A percentile compares a stretch with the other conserved stretches of the same genome.
Evolutionary conservation across 2,888 invertebrate species (phyloP).

Genomic region (Peribatodes rhomboidaria): DNA sequence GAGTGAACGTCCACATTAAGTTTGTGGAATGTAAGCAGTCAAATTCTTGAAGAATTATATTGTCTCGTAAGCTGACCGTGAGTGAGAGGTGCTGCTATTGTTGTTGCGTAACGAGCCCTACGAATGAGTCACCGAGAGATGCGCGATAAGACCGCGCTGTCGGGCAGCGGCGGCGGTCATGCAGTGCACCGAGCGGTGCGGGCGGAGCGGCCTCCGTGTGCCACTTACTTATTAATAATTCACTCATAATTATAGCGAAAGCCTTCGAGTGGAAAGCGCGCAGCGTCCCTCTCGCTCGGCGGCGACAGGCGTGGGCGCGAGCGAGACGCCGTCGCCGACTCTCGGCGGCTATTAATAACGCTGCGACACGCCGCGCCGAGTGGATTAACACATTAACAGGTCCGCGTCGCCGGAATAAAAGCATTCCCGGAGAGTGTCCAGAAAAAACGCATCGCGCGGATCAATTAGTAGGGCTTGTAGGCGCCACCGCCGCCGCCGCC

Average conservation of each 20-base stretch:
- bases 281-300: slow-evolving; percentile 44
- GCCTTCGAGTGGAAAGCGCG: slow-evolving; percentile 42
- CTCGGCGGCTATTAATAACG: slow-evolving; percentile 78
- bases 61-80: slow-evolving; percentile 32
- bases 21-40: not conserved
- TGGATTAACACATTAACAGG: slow-evolving; percentile 84
- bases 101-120: slow-evolving; percentile 58
- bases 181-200: slow-evolving; percentile 31
- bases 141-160: slow-evolving; percentile 48
- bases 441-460: slow-evolving; percentile 43
- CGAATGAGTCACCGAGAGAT: slow-evolving; percentile 61
- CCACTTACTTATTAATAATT: slow-evolving; percentile 49
- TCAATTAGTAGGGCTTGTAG: slow-evolving; percentile 61
- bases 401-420: slow-evolving; percentile 77
- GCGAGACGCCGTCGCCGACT: slow-evolving; percentile 52
- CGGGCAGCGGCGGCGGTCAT: slow-evolving; percentile 1
- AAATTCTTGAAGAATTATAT: slow-evolving; percentile 43
- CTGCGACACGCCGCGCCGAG: slow-evolving; percentile 75
- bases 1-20: not conserved
- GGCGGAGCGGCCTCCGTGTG: slow-evolving; percentile 11
- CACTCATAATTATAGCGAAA: slow-evolving; percentile 29
- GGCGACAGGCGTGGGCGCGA: slow-evolving; percentile 43
- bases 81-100: slow-evolving; percentile 20
- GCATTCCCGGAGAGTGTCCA: slow-evolving; percentile 76
- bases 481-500: slow-evolving; percentile 48